Percentiles rank a stretch among this genome's conserved stretches.
Conservation (phyloP, 1,140 invertebrate species). For the Phocides pigmalion region DNA sequence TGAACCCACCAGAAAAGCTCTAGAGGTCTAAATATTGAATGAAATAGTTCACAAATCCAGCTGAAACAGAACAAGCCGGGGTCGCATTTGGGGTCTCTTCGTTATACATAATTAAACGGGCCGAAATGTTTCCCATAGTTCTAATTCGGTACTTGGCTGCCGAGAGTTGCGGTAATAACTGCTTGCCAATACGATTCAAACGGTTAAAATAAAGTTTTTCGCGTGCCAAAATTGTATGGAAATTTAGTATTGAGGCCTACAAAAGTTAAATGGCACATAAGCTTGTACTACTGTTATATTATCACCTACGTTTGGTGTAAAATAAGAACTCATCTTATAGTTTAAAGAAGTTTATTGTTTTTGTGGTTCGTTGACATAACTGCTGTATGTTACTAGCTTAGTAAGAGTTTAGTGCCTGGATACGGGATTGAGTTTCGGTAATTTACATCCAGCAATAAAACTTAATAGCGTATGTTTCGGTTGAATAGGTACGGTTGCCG, state of each 20-base stretch:
- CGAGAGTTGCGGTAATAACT: constrained; percentile 17
- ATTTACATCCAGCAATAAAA: too few relatives aligned
- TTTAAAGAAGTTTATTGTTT: too few relatives aligned
- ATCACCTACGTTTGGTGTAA: too few relatives aligned
- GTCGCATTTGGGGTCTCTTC: constrained; percentile 36
- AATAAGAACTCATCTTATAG: too few relatives aligned
- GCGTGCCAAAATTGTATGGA: constrained; percentile 7
- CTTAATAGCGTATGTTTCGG: too few relatives aligned
- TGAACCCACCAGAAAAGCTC: constrained; percentile 11
- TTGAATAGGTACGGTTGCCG: too few relatives aligned
- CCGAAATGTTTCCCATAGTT: constrained; percentile 46
- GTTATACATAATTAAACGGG: constrained; percentile 42
- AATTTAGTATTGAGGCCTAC: constrained; percentile 2
- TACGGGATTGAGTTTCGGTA: too few relatives aligned
- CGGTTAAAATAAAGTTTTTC: constrained; percentile 22
- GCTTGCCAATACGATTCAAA: constrained; percentile 13
- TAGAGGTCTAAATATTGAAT: constrained; percentile 43
- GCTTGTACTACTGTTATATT: too few relatives aligned
- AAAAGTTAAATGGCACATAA: too few relatives aligned
- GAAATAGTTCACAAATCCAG: constrained; percentile 38
- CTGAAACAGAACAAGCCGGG: constrained; percentile 38
- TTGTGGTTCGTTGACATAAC: too few relatives aligned
- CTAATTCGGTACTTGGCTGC: constrained; percentile 36
- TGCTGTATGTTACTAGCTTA: too few relatives aligned
- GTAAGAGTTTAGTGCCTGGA: too few relatives aligned